Evolutionary conservation across 2,113 vertebrate species (phyloP), one percentile per base, ranked within the genome.

Genomic region (Pagrus major): DNA sequence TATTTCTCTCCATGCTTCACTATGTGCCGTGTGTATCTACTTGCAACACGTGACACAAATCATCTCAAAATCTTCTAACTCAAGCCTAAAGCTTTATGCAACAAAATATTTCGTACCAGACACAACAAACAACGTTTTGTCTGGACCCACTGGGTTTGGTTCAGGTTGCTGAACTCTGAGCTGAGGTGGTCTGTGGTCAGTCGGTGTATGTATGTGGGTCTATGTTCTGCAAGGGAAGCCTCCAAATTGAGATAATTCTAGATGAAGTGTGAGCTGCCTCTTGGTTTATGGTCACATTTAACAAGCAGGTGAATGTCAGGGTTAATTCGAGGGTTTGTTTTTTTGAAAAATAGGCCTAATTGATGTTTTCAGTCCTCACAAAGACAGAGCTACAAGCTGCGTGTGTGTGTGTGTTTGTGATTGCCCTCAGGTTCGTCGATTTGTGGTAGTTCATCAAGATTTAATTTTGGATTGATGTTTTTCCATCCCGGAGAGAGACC

Each of bases 381-480:
- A 35, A 71, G 20, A 44, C 33, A 56, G 27, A 71, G 41, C 31
- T 41, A 23, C 61, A 33, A 46, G n/a, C 33, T 8, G 3, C 33
- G 11, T 27, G 27, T 31, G 55, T 7, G 44, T 42, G 39, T 31
- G 12, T 51, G 14, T 51, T 12, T 29, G 25, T 27, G 55, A 58
- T 71, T 77, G 74, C 75, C 66, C 72, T 74, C 41, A 46, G 67
- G 85, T 79, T 81, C 0, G 37, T 78, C 12, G 6, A 80, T 84
- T 86, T 80, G 78, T 66, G 33, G 71, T 65, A 77, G 44, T 80
- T 88, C 56, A 86, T 88, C 71, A 83, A 73, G 71, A 83, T 84
- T 78, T 84, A 78, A 88, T 86, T 86, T 85, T 76, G 77, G 59
- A 78, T 74, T 77, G 72, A 83, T 90, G 69, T 81, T 80, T n/a